phyloP scores from a whole-genome alignment of 2,888 invertebrate genomes.

The Amitus sp. region DNA sequence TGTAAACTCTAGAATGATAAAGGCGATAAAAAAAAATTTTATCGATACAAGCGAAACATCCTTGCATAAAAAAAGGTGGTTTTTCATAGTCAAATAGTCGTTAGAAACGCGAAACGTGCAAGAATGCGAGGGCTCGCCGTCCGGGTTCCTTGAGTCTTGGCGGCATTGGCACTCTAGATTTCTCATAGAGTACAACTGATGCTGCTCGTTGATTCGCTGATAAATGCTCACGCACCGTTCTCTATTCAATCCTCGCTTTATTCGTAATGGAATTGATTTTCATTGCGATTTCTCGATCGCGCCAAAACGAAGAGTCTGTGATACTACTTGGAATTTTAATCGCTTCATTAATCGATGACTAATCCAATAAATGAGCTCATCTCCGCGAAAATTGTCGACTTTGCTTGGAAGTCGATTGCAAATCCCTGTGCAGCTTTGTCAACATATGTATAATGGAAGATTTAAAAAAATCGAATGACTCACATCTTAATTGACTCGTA shows the following conservation, averaged over 20 bases:
- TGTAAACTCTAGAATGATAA: no score
- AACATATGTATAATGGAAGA: no score
- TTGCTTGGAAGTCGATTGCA: no score
- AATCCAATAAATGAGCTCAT: no score
- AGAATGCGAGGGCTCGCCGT: constrained; percentile 20
- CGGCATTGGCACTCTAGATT: background rate
- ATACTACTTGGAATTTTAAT: no score
- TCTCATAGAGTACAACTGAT: background rate
- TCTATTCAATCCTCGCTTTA: background rate
- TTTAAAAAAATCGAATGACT: background rate
- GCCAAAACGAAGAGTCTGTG: background rate
- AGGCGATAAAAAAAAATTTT: no score
- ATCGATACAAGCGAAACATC: constrained; percentile 33
- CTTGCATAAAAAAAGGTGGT: constrained; percentile 20
- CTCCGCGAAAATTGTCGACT: no score
- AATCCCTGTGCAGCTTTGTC: no score
- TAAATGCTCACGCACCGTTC: background rate
- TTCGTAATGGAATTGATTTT: background rate
- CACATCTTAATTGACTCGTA: no score
- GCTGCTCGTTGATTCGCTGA: constrained; percentile 5
- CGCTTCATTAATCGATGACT: no score
- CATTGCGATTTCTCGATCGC: background rate
- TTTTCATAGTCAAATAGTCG: constrained; percentile 19
- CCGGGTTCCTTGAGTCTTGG: background rate
- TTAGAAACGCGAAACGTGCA: constrained; percentile 33